phyloP scores from a whole-genome alignment of 2,888 invertebrate species.

The Lomographa bimaculata region DNA sequence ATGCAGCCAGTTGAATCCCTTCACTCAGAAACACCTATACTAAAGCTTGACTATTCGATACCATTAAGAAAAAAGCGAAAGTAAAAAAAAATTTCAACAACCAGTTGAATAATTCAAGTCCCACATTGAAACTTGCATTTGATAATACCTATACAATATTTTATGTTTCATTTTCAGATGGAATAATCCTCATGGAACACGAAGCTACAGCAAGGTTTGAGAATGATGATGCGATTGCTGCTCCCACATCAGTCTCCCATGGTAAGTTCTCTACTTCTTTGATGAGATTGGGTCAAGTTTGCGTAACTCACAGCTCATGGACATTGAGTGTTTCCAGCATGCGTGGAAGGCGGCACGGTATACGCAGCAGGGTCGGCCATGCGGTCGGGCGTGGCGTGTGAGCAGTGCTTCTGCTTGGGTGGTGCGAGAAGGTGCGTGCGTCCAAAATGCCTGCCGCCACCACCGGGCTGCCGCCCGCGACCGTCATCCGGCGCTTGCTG shows the following conservation, averaged over 20 bases:
- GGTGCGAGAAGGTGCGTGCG: conserved; percentile 90
- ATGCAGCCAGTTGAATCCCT: no score
- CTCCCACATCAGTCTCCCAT: conserved; percentile 45
- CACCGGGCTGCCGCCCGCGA: conserved; percentile 87
- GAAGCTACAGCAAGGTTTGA: conserved; percentile 49
- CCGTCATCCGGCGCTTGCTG: conserved; percentile 88
- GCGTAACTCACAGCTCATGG: conserved; percentile 36
- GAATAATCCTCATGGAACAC: conserved; percentile 54
- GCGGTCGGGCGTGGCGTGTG: conserved; percentile 90
- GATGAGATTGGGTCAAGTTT: neutral
- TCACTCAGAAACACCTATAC: no score
- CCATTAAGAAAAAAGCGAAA: no score
- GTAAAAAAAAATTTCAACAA: no score
- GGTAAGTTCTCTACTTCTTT: conserved; percentile 41
- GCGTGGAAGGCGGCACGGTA: conserved; percentile 87
- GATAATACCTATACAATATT: no score
- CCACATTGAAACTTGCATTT: no score
- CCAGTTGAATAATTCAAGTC: no score
- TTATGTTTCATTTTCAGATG: conserved; percentile 45
- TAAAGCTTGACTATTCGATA: no score
- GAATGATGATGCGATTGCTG: conserved; percentile 39
- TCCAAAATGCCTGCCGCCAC: conserved; percentile 90
- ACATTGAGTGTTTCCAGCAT: conserved; percentile 81
- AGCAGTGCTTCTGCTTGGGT: conserved; percentile 93
- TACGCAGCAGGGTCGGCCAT: conserved; percentile 93